These are phyloP conservation scores for Latrodectus geometricus DNA, from an alignment of 1,140 invertebrate species.

Conservation along the genomic window DNA sequence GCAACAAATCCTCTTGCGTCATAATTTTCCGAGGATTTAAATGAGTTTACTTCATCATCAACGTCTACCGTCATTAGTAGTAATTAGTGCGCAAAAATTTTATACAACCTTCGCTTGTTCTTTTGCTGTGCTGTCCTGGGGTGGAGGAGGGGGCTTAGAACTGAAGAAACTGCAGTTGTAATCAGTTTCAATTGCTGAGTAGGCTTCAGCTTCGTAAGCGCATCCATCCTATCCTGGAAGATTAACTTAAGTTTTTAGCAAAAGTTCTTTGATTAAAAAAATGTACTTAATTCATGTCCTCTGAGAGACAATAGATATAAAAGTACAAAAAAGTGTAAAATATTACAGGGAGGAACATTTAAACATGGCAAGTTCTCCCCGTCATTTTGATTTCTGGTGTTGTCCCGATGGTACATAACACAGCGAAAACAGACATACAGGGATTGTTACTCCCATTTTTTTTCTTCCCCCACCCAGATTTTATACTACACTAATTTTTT, in stretches of 20 bases:
- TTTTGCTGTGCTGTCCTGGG: too few species aligned
- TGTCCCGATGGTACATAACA: slow-evolving; percentile 14
- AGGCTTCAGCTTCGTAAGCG: too few species aligned
- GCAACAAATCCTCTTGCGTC: slow-evolving; percentile 31
- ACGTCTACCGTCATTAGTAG: slow-evolving; percentile 53
- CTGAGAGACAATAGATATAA: neutral
- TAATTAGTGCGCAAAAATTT: slow-evolving; percentile 45
- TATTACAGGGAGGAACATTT: slow-evolving; percentile 12
- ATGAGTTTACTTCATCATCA: slow-evolving; percentile 58
- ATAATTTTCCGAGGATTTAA: slow-evolving; percentile 49
- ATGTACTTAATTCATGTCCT: slow-evolving; percentile 37
- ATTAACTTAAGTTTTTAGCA: slow-evolving; percentile 18
- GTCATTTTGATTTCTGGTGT: neutral
- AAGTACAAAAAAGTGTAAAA: neutral
- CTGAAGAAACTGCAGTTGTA: neutral
- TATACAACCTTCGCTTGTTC: neutral
- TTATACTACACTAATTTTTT: neutral
- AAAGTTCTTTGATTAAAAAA: slow-evolving; percentile 51
- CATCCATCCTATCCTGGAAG: neutral
- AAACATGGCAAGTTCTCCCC: neutral
- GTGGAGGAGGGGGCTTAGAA: slow-evolving; percentile 1
- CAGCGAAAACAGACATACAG: too few species aligned
- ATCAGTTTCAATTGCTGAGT: too few species aligned
- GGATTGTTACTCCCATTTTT: too few species aligned
- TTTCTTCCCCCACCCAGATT: neutral